A percentile compares a stretch with the other conserved stretches of the same genome.
phyloP scores from a whole-genome alignment of 2,797 vertebrate genomes.

The Siniperca obscura region DNA sequence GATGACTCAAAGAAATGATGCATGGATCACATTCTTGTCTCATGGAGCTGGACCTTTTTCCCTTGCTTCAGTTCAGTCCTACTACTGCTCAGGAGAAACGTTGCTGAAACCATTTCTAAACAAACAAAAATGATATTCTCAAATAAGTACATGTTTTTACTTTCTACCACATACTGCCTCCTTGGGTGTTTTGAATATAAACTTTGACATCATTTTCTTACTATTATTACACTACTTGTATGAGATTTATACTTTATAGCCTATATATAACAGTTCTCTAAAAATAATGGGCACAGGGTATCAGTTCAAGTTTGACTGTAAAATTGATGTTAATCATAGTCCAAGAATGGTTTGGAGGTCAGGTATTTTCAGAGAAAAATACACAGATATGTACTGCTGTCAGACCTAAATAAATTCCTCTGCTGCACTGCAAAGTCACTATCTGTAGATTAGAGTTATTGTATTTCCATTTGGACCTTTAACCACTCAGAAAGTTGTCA shows the following conservation, averaged over 20 bases:
- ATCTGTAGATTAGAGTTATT: background rate
- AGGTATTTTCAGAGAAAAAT: background rate
- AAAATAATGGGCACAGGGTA: background rate
- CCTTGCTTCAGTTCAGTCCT: background rate
- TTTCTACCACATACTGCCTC: background rate
- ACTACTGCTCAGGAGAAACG: background rate
- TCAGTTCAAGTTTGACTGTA: background rate
- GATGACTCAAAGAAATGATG: background rate
- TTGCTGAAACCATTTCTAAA: background rate
- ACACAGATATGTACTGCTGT: background rate
- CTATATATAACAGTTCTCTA: background rate
- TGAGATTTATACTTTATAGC: background rate
- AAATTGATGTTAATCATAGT: background rate
- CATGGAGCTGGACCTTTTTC: background rate
- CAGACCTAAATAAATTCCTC: background rate
- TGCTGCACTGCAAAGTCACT: background rate
- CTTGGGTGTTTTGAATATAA: background rate
- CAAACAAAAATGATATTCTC: background rate
- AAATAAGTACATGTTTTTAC: background rate
- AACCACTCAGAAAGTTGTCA: background rate
- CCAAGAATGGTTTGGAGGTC: background rate
- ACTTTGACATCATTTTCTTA: background rate
- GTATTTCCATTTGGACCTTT: conserved; percentile 3
- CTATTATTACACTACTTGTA: background rate
- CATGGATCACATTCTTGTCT: background rate